Percentiles rank a stretch among this genome's conserved stretches.
Evolutionary conservation across 2,888 invertebrate species (phyloP).

Genomic region (Melangyna quadrimaculata): DNA sequence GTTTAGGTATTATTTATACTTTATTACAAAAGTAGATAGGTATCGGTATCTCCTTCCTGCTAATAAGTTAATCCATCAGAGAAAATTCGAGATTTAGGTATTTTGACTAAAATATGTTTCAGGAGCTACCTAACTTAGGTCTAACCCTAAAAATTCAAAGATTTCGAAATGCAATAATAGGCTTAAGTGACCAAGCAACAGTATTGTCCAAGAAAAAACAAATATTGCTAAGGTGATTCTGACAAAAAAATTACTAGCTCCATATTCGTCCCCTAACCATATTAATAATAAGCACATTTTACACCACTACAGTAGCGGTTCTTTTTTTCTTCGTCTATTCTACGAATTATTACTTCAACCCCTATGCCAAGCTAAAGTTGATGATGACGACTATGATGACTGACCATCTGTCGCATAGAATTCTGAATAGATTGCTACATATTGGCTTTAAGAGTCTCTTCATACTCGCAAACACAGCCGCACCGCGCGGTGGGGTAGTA

Average conservation of each 20-base stretch:
- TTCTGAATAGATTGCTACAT: conserved; percentile 59
- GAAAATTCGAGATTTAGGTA: no score
- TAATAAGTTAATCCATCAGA: no score
- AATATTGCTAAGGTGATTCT: conserved; percentile 44
- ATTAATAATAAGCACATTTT: neutral
- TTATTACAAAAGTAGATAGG: no score
- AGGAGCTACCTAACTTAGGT: no score
- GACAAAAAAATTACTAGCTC: conserved; percentile 2
- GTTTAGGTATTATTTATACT: no score
- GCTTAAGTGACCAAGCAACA: neutral
- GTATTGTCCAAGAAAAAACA: neutral
- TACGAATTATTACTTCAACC: conserved; percentile 56
- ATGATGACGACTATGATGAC: conserved; percentile 65
- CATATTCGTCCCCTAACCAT: conserved; percentile 9
- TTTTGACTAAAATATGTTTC: no score
- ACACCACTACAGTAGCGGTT: neutral
- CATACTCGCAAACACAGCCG: conserved; percentile 2
- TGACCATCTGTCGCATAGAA: conserved; percentile 72
- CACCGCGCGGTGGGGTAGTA: conserved; percentile 34
- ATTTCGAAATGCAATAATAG: no score
- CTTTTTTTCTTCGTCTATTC: conserved; percentile 13
- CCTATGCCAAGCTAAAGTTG: conserved; percentile 46
- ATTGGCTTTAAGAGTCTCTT: conserved; percentile 61
- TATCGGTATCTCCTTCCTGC: no score
- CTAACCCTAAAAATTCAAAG: no score